phyloP scores from a whole-genome alignment of 2,888 invertebrate genomes.

The Nymphalis urticae region DNA sequence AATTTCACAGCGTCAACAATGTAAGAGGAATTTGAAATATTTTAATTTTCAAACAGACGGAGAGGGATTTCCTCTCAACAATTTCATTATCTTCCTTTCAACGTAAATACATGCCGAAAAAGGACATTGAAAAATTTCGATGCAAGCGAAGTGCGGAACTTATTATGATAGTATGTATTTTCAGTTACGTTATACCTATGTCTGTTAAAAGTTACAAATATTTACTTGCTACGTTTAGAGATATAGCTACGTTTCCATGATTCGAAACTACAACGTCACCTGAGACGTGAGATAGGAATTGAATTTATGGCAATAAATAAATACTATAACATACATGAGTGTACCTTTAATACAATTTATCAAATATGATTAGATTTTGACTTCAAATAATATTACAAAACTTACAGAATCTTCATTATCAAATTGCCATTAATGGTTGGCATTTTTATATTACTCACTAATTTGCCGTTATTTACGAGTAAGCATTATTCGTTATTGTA shows the following conservation, averaged over 20 bases:
- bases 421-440: too few relatives aligned
- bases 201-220: background rate
- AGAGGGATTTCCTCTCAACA: background rate
- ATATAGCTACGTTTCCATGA: too few relatives aligned
- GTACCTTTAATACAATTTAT: too few relatives aligned
- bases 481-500: background rate
- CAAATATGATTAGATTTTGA: too few relatives aligned
- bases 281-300: too few relatives aligned
- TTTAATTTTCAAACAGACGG: background rate
- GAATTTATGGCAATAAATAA: too few relatives aligned
- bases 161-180: background rate
- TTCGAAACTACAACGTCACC: too few relatives aligned
- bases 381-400: too few relatives aligned
- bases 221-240: background rate
- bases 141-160: background rate
- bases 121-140: background rate
- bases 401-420: too few relatives aligned
- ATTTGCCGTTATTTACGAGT: too few relatives aligned
- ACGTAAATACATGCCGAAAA: background rate
- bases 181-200: background rate
- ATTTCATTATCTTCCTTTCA: constrained; percentile 4
- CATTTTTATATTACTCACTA: too few relatives aligned
- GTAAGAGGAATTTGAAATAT: background rate
- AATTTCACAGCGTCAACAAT: background rate
- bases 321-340: too few relatives aligned